A percentile compares a stretch with the other conserved stretches of the same genome.
Evolutionary conservation across 2,797 vertebrate genomes (phyloP).

Genomic region (Spondyliosoma cantharus): DNA sequence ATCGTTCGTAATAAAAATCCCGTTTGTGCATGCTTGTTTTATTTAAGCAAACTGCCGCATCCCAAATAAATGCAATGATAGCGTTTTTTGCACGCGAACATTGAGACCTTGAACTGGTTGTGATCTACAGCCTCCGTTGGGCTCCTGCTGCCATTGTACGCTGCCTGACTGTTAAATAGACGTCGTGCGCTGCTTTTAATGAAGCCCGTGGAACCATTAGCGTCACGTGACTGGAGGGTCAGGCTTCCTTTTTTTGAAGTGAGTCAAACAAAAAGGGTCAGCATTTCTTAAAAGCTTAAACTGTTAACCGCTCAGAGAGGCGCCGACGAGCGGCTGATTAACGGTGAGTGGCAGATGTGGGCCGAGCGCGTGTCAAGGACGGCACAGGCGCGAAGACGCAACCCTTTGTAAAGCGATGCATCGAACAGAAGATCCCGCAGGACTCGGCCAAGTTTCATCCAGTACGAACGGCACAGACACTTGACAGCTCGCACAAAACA

Average conservation of each 20-base stretch:
- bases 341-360: slow-evolving; percentile 55
- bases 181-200: slow-evolving; percentile 48
- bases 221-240: slow-evolving; percentile 39
- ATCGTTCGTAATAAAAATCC: slow-evolving; percentile 38
- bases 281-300: slow-evolving; percentile 46
- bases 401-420: slow-evolving; percentile 32
- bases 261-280: slow-evolving; percentile 27
- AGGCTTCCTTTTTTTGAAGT: slow-evolving; percentile 63
- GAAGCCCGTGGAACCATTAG: slow-evolving; percentile 38
- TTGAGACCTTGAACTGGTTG: slow-evolving; percentile 59
- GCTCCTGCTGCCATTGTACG: slow-evolving; percentile 4
- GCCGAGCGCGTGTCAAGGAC: slow-evolving; percentile 47
- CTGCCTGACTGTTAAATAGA: slow-evolving; percentile 60
- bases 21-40: slow-evolving; percentile 29
- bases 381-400: slow-evolving; percentile 7
- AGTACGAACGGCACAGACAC: background rate
- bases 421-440: slow-evolving; percentile 28
- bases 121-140: slow-evolving; percentile 50
- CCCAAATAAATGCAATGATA: background rate
- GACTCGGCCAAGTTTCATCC: slow-evolving; percentile 14
- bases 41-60: slow-evolving; percentile 11
- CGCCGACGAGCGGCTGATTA: slow-evolving; percentile 51
- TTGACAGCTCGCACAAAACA: slow-evolving; percentile 36
- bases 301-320: slow-evolving; percentile 16
- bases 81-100: slow-evolving; percentile 32